A percentile compares a stretch with the other conserved stretches of the same genome.
These are phyloP conservation scores for Prosopocoilus inquinatus DNA, from an alignment of 2,888 invertebrate genomes.

Conservation along the genomic window DNA sequence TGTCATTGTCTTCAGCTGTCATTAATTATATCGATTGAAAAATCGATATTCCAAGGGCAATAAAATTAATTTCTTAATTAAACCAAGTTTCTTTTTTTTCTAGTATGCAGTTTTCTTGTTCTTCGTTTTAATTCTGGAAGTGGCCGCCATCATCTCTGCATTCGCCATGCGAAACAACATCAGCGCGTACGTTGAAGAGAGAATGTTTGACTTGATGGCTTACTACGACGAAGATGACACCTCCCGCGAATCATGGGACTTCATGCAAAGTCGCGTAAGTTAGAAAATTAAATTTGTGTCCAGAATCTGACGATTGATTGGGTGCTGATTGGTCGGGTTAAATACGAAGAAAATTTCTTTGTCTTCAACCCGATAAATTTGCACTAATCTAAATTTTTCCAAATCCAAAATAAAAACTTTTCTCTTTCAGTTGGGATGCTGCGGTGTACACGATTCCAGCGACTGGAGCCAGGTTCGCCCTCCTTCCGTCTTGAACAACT, in stretches of 20 bases:
- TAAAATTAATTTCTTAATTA: not conserved
- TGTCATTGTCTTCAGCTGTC: no score
- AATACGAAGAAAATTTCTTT: no score
- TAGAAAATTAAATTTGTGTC: no score
- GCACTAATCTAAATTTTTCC: no score
- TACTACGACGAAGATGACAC: conserved; percentile 44
- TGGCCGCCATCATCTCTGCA: conserved; percentile 58
- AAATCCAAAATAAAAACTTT: not conserved
- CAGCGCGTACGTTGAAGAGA: conserved; percentile 44
- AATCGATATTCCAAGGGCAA: no score
- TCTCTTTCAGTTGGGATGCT: conserved; percentile 46
- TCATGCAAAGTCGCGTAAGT: conserved; percentile 59
- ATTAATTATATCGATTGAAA: no score
- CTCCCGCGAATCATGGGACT: conserved; percentile 56
- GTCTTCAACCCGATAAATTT: no score
- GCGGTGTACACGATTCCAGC: conserved; percentile 41
- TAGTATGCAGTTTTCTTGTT: conserved; percentile 58
- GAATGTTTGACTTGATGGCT: conserved; percentile 53
- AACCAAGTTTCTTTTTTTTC: conserved; percentile 26
- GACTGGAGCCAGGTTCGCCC: conserved; percentile 40
- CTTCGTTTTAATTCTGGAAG: conserved; percentile 59
- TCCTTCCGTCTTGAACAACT: not conserved
- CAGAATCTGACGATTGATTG: no score
- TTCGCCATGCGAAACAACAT: conserved; percentile 55
- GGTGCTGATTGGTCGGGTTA: no score